Percentiles rank a stretch among this genome's conserved stretches.
Evolutionary conservation across 2,113 vertebrate genomes (phyloP).

Genomic region (Saguinus midas): DNA sequence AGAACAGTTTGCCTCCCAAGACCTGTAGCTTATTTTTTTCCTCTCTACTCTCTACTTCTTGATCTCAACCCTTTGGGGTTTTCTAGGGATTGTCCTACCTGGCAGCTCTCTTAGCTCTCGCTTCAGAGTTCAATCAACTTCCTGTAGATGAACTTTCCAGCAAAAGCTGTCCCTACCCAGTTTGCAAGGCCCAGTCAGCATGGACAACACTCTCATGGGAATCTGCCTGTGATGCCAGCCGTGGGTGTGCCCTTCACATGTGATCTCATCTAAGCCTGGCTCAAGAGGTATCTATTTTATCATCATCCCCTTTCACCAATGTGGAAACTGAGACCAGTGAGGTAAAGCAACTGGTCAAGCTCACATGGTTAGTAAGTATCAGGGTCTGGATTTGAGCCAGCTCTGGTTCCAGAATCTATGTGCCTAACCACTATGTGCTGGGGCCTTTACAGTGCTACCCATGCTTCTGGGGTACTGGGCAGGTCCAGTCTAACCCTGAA

Average conservation of each 20-base stretch:
- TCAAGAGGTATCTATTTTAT: background rate
- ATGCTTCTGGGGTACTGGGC: background rate
- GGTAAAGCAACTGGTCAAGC: background rate
- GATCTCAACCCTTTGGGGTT: background rate
- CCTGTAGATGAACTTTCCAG: background rate
- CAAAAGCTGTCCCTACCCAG: background rate
- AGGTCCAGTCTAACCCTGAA: background rate
- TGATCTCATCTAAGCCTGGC: background rate
- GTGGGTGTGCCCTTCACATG: background rate
- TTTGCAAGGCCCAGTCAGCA: background rate
- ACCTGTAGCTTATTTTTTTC: background rate
- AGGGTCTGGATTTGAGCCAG: background rate
- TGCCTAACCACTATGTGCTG: background rate
- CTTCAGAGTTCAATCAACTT: background rate
- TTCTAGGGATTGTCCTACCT: background rate
- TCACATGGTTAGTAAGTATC: background rate
- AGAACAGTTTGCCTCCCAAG: background rate
- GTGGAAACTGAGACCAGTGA: background rate
- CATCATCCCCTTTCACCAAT: background rate
- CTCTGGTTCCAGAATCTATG: background rate
- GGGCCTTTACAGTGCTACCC: background rate
- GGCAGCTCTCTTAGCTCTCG: background rate
- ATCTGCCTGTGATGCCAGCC: background rate
- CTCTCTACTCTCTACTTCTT: background rate
- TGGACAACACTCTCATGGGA: background rate